phyloP scores from a whole-genome alignment of 2,113 vertebrate species.

The Callaeas wilsoni region DNA sequence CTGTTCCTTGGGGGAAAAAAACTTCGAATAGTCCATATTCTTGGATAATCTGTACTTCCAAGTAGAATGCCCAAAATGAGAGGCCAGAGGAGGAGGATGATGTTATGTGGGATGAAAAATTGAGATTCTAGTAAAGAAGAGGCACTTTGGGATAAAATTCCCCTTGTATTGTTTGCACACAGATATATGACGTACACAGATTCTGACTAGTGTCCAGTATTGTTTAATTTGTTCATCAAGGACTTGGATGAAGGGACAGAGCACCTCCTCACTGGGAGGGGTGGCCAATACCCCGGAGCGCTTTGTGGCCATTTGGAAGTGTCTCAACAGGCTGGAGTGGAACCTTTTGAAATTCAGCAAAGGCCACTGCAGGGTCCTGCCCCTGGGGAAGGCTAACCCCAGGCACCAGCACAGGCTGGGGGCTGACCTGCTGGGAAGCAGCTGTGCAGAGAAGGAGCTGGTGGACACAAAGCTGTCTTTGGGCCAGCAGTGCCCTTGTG shows the following conservation, averaged over 20 bases:
- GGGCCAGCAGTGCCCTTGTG: background rate
- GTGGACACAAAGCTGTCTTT: background rate
- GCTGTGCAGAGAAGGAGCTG: background rate
- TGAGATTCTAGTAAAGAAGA: background rate
- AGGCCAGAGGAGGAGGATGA: background rate
- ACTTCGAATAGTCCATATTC: background rate
- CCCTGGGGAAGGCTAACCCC: background rate
- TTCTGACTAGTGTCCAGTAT: background rate
- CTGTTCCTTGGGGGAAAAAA: background rate
- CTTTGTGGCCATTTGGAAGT: background rate
- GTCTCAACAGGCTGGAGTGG: background rate
- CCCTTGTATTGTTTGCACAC: background rate
- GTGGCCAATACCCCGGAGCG: accelerated
- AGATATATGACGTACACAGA: background rate
- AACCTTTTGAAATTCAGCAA: background rate
- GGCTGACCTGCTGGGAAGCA: background rate
- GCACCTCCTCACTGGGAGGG: accelerated
- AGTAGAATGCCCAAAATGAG: background rate
- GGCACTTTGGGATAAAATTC: background rate
- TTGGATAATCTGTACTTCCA: background rate
- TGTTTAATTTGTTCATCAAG: background rate
- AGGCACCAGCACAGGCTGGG: background rate
- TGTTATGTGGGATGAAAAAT: background rate
- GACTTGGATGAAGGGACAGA: background rate
- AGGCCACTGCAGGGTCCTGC: background rate